A percentile compares a stretch with the other conserved stretches of the same genome.
Evolutionary conservation across 2,113 vertebrate species (phyloP).

Genomic region (Cyphomyrus plagiostoma): DNA sequence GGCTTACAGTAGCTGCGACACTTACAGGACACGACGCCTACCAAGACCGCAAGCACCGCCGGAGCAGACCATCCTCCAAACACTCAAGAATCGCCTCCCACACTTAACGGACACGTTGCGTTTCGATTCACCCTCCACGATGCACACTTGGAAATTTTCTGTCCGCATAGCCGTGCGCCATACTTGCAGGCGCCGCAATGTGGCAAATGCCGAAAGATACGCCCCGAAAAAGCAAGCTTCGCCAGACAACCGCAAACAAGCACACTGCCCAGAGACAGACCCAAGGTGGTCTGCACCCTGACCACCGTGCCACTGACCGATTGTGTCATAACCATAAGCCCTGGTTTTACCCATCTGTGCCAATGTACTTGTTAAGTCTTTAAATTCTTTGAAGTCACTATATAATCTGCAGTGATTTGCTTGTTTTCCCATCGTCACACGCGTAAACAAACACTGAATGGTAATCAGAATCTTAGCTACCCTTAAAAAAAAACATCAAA

Average conservation of each 20-base stretch:
- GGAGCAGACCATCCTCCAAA: neutral
- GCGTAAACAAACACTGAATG: neutral
- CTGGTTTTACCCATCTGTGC: neutral
- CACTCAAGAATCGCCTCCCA: neutral
- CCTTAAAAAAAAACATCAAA: neutral
- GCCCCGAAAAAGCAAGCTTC: neutral
- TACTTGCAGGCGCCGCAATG: too few species aligned
- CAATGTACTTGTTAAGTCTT: neutral
- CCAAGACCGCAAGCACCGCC: neutral
- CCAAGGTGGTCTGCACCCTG: neutral
- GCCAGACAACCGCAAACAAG: neutral
- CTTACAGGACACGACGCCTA: neutral
- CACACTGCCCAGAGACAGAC: neutral
- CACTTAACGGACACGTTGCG: neutral
- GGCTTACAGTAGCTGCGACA: neutral
- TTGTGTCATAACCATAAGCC: neutral
- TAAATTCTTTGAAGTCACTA: neutral
- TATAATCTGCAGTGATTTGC: neutral
- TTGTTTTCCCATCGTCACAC: neutral
- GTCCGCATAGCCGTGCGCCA: neutral
- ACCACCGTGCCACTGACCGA: neutral
- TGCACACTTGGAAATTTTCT: neutral
- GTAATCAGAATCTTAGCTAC: neutral
- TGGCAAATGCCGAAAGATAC: neutral
- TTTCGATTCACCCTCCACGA: neutral